Evolutionary conservation across 2,113 vertebrate genomes (phyloP).

Genomic region (Pterocles burchelli): DNA sequence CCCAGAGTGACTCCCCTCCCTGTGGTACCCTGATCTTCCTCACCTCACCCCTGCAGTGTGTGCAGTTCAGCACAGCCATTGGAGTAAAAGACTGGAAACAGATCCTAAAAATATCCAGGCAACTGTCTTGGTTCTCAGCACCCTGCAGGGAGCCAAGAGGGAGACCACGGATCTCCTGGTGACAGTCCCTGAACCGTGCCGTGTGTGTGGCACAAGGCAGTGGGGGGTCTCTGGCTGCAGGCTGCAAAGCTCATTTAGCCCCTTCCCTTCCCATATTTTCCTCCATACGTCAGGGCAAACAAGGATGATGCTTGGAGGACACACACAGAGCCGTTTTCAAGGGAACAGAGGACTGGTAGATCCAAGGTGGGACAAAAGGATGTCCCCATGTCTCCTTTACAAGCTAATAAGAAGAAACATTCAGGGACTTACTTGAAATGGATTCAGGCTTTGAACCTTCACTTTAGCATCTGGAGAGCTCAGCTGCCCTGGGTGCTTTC

Average conservation of each 20-base stretch:
- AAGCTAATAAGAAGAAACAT: not conserved
- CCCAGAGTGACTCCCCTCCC: not conserved
- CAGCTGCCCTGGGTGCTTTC: not conserved
- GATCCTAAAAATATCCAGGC: not conserved
- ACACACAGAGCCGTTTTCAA: not conserved
- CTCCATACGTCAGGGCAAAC: not conserved
- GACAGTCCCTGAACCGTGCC: rapidly evolving
- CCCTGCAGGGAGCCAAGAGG: not conserved
- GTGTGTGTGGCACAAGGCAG: rapidly evolving
- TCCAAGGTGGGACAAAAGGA: not conserved
- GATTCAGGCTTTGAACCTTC: not conserved
- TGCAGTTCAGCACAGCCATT: not conserved
- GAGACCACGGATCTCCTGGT: rapidly evolving
- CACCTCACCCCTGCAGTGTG: rapidly evolving
- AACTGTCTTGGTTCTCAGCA: not conserved
- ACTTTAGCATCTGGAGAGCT: rapidly evolving
- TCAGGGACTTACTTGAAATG: not conserved
- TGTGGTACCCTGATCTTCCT: not conserved
- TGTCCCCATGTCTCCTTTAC: not conserved
- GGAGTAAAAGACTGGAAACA: not conserved
- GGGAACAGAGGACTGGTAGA: not conserved
- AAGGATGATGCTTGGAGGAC: not conserved
- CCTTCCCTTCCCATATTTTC: not conserved
- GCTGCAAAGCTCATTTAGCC: not conserved
- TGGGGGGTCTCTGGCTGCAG: rapidly evolving